A percentile compares a stretch with the other conserved stretches of the same genome.
phyloP scores from a whole-genome alignment of 1,140 invertebrate genomes.

The Drosophila pruinosa region DNA sequence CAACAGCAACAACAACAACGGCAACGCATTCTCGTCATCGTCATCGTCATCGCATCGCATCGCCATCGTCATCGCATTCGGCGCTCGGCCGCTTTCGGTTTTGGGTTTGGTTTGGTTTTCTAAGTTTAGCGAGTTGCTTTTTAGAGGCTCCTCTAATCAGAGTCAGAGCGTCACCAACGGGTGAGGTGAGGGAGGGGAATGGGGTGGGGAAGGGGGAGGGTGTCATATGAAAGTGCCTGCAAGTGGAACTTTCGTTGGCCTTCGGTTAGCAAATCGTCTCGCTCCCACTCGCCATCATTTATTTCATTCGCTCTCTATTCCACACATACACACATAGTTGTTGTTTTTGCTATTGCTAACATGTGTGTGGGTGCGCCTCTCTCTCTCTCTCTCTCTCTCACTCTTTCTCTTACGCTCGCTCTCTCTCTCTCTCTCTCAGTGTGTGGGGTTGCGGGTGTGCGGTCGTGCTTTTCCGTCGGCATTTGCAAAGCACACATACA shows the following conservation, averaged over 20 bases:
- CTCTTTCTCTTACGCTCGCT: background rate
- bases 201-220: background rate
- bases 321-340: constrained; percentile 26
- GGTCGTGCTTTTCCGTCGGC: constrained; percentile 55
- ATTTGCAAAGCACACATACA: constrained; percentile 16
- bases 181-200: background rate
- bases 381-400: background rate
- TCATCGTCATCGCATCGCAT: constrained; percentile 26
- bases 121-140: constrained; percentile 58
- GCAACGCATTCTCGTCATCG: constrained; percentile 5
- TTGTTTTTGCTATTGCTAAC: constrained; percentile 32
- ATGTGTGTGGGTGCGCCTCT: constrained; percentile 10
- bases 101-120: constrained; percentile 5
- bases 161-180: background rate
- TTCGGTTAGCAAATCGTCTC: constrained; percentile 69
- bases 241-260: constrained; percentile 40
- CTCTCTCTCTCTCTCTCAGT: background rate
- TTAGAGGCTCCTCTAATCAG: constrained; percentile 26
- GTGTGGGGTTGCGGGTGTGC: background rate
- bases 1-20: no score
- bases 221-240: no score
- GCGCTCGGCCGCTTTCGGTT: constrained; percentile 20
- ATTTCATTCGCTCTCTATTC: constrained; percentile 34
- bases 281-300: constrained; percentile 17
- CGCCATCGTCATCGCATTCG: constrained; percentile 7